Evolutionary conservation across 2,113 vertebrate species (phyloP).

Genomic region (Hemibagrus wyckioides): DNA sequence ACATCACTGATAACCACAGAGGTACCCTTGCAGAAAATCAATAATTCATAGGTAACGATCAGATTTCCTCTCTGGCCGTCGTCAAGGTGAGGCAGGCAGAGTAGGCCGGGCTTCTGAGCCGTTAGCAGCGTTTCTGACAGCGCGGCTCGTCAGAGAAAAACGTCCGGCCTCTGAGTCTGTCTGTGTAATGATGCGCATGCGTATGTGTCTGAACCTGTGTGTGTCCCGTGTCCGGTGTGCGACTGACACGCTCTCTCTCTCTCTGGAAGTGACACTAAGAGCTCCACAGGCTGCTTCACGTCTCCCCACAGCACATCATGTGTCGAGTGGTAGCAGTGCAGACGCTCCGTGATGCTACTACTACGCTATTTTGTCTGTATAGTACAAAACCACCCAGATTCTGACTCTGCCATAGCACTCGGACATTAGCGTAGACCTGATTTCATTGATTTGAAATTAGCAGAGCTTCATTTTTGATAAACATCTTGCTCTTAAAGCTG

Average conservation of each 20-base stretch:
- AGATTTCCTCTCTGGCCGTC: conserved; percentile 51
- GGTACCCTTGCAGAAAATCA: conserved; percentile 56
- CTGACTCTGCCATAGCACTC: background rate
- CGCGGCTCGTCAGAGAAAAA: conserved; percentile 38
- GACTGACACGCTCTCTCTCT: conserved; percentile 46
- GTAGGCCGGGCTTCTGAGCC: conserved; percentile 11
- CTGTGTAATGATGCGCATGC: conserved; percentile 42
- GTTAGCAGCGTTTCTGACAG: conserved; percentile 37
- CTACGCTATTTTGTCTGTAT: background rate
- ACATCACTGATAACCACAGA: conserved; percentile 49
- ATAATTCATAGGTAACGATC: conserved; percentile 63
- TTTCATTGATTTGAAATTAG: background rate
- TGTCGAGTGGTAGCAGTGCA: background rate
- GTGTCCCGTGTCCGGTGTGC: background rate
- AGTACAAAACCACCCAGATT: background rate
- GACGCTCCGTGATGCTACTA: background rate
- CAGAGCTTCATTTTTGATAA: background rate
- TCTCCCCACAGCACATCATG: background rate
- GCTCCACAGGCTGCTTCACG: conserved; percentile 32
- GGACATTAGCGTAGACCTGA: background rate
- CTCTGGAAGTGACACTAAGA: conserved; percentile 49
- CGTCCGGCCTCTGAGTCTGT: conserved; percentile 28
- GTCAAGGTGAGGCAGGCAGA: conserved; percentile 53
- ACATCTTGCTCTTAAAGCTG: background rate
- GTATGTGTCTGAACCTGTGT: background rate